These are phyloP conservation scores for Cryptocephalus primarius DNA, from an alignment of 2,888 invertebrate species.

Conservation along the genomic window DNA sequence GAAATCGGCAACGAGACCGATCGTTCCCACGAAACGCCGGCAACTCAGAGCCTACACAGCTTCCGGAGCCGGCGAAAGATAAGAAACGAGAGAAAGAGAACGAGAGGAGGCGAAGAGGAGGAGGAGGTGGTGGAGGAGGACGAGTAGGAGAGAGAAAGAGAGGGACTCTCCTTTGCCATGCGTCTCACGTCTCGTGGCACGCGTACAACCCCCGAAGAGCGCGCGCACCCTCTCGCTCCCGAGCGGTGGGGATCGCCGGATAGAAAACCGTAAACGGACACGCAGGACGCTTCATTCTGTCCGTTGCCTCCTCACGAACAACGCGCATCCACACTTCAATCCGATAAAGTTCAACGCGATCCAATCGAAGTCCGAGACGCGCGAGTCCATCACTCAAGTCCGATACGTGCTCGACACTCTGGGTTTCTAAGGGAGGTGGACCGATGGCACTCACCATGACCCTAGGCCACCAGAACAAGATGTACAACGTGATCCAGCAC, in stretches of 20 bases:
- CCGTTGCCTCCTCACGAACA: slow-evolving; percentile 34
- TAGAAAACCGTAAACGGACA: slow-evolving; percentile 32
- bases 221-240: slow-evolving; percentile 23
- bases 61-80: slow-evolving; percentile 12
- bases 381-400: no score
- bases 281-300: slow-evolving; percentile 41
- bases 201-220: slow-evolving; percentile 34
- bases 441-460: slow-evolving; percentile 34
- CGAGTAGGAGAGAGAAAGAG: slow-evolving; percentile 1
- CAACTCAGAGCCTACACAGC: slow-evolving; percentile 10
- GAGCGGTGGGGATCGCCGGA: slow-evolving; percentile 25
- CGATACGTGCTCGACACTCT: no score
- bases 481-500: slow-evolving; percentile 36
- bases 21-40: slow-evolving; percentile 1
- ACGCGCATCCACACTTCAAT: no score
- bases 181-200: slow-evolving; percentile 37
- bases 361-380: no score
- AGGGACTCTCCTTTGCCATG: slow-evolving; percentile 28
- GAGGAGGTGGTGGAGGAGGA: slow-evolving; percentile 1
- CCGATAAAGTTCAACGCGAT: no score
- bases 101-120: background rate
- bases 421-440: background rate
- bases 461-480: slow-evolving; percentile 36
- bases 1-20: slow-evolving; percentile 2
- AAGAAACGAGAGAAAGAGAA: background rate